These are phyloP conservation scores for Eupeodes latifasciatus DNA, from an alignment of 2,888 invertebrate genomes.

Conservation along the genomic window DNA sequence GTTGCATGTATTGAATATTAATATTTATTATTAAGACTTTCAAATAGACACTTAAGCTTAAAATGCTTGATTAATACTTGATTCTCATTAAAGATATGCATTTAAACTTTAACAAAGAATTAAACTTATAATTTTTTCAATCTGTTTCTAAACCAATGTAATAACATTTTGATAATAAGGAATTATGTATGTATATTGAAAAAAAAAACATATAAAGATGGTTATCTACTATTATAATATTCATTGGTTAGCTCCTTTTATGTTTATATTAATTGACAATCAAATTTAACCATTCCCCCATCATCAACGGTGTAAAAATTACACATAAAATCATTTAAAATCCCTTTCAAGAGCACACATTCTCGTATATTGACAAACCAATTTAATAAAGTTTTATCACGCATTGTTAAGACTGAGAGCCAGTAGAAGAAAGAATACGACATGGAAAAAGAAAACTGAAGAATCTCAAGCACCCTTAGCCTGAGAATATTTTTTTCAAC, in stretches of 20 bases:
- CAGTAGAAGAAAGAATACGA: neutral
- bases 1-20: too few species aligned
- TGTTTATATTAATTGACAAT: slow-evolving; percentile 77
- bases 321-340: slow-evolving; percentile 68
- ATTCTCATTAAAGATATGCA: too few species aligned
- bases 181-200: neutral
- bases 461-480: slow-evolving; percentile 41
- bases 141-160: neutral
- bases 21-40: too few species aligned
- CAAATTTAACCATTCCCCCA: slow-evolving; percentile 67
- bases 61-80: too few species aligned
- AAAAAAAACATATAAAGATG: neutral
- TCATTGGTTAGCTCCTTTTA: slow-evolving; percentile 37
- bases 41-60: too few species aligned
- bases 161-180: neutral
- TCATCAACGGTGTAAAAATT: slow-evolving; percentile 37
- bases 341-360: slow-evolving; percentile 48
- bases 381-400: slow-evolving; percentile 71
- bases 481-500: neutral
- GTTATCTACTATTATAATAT: slow-evolving; percentile 27
- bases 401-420: slow-evolving; percentile 31
- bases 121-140: neutral
- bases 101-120: too few species aligned
- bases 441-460: slow-evolving; percentile 21
- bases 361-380: slow-evolving; percentile 29